Conservation (phyloP, 2,113 vertebrate genomes). For the Vimba vimba region DNA sequence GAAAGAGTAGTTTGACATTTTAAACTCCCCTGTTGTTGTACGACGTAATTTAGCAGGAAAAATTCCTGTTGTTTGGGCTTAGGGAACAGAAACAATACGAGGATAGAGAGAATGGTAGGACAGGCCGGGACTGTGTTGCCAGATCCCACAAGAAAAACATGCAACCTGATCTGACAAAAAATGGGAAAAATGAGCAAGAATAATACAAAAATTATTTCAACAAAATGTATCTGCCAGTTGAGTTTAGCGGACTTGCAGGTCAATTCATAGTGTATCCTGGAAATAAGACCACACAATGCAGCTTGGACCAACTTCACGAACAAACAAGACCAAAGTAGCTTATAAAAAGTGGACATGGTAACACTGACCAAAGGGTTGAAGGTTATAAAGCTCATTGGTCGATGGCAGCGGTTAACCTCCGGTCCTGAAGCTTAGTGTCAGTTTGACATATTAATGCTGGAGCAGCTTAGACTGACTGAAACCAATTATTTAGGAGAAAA, state of each 20-base stretch:
- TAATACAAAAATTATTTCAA: background rate
- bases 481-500: constrained; percentile 2
- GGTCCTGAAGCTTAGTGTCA: constrained; percentile 17
- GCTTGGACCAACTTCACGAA: background rate
- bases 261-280: background rate
- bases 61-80: constrained; percentile 7
- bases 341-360: constrained; percentile 1
- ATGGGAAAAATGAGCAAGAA: background rate
- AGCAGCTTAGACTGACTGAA: constrained; percentile 23
- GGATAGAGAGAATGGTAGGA: background rate
- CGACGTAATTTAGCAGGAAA: background rate
- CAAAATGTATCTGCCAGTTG: background rate
- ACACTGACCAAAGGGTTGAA: background rate
- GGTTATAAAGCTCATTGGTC: constrained; percentile 2
- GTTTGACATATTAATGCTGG: constrained; percentile 39
- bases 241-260: background rate
- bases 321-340: background rate
- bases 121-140: background rate
- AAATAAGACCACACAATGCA: background rate
- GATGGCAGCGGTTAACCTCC: constrained; percentile 6
- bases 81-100: background rate
- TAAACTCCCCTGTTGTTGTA: background rate
- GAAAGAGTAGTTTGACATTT: constrained; percentile 6
- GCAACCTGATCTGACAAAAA: background rate
- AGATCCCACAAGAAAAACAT: background rate